Conservation (phyloP, 2,888 invertebrate genomes). For the Artemia sinica region DNA sequence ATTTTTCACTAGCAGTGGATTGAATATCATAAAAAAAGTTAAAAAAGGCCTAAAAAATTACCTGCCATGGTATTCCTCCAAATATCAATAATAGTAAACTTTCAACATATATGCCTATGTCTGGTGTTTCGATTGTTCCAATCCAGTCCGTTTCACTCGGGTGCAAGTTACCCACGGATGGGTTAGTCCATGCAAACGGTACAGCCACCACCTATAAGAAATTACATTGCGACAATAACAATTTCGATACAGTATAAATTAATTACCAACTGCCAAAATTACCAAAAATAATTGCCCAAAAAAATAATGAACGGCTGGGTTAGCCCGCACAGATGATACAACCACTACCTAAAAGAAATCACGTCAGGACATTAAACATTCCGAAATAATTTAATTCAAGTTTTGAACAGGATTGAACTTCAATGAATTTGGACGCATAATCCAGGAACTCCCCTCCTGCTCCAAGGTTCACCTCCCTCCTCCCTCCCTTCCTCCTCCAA, state of each 20-base stretch:
- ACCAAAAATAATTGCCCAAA: too few species aligned
- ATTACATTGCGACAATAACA: not conserved
- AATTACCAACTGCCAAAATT: too few species aligned
- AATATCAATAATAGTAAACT: slow-evolving; percentile 42
- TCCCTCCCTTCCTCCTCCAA: too few species aligned
- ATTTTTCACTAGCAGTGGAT: too few species aligned
- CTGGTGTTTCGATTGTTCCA: slow-evolving; percentile 36
- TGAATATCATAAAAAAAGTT: not conserved
- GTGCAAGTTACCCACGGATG: slow-evolving; percentile 40
- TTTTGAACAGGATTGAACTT: too few species aligned
- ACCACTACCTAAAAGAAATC: not conserved
- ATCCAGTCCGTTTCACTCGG: slow-evolving; percentile 37
- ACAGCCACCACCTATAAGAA: slow-evolving; percentile 27
- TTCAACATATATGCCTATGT: slow-evolving; percentile 41
- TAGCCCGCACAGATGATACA: slow-evolving; percentile 42
- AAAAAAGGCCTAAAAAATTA: slow-evolving; percentile 26
- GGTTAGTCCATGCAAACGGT: slow-evolving; percentile 42
- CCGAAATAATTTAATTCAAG: too few species aligned
- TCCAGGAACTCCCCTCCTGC: too few species aligned
- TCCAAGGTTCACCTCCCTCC: too few species aligned
- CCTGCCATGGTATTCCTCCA: slow-evolving; percentile 53
- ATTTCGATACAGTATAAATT: not conserved
- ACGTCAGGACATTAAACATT: not conserved
- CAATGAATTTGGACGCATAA: too few species aligned
- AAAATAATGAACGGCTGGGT: slow-evolving; percentile 42